Evolutionary conservation across 1,140 invertebrate genomes (phyloP).

Genomic region (Macrostomum lignano): DNA sequence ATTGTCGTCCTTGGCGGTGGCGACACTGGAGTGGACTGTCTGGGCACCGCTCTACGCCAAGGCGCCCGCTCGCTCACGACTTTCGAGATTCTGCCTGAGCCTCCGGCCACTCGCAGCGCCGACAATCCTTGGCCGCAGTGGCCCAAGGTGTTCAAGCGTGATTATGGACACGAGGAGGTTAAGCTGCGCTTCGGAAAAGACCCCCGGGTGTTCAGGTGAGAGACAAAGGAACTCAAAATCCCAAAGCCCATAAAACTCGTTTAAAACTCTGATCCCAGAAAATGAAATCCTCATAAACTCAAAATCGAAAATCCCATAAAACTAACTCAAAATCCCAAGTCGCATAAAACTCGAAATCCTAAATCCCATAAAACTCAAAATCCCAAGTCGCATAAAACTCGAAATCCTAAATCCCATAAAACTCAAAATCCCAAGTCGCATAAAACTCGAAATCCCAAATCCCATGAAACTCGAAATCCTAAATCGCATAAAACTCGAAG

Average conservation of each 20-base stretch:
- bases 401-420: too few species aligned
- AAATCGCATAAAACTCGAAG: conserved; percentile 3
- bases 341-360: too few species aligned
- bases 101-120: conserved; percentile 41
- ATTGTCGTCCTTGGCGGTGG: conserved; percentile 90
- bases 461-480: too few species aligned
- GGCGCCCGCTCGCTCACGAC: conserved; percentile 78
- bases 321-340: too few species aligned
- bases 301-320: too few species aligned
- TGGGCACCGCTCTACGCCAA: conserved; percentile 76
- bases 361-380: too few species aligned
- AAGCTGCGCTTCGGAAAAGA: conserved; percentile 62
- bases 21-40: conserved; percentile 97
- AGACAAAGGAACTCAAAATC: conserved; percentile 38
- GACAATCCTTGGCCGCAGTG: conserved; percentile 96
- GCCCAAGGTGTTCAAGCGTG: conserved; percentile 74
- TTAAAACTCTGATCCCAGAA: too few species aligned
- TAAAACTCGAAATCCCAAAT: too few species aligned
- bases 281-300: too few species aligned
- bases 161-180: conserved; percentile 94
- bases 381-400: too few species aligned
- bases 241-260: background rate
- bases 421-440: too few species aligned
- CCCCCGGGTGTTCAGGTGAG: conserved; percentile 66
- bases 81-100: conserved; percentile 84